Evolutionary conservation across 2,888 invertebrate genomes (phyloP).

Genomic region (Leptarthrus brevirostris): DNA sequence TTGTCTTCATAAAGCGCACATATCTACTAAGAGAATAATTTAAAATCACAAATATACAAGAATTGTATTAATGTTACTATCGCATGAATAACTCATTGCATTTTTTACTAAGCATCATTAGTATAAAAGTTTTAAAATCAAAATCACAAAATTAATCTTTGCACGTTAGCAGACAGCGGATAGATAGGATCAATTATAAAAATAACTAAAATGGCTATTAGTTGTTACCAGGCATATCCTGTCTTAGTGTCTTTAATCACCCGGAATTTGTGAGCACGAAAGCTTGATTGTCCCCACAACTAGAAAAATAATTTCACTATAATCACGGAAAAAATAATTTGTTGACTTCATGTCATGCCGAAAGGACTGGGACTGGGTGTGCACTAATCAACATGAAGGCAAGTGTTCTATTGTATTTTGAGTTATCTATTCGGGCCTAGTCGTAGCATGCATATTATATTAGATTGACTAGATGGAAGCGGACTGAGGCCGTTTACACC

Average conservation of each 20-base stretch:
- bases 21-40: too few species aligned
- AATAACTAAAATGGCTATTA: constrained; percentile 20
- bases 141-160: background rate
- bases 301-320: constrained; percentile 10
- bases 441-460: constrained; percentile 39
- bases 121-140: too few species aligned
- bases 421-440: constrained; percentile 1
- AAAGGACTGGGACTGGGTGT: background rate
- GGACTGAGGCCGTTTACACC: constrained; percentile 23
- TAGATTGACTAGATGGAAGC: constrained; percentile 36
- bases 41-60: too few species aligned
- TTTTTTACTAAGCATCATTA: too few species aligned
- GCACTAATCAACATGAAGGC: constrained; percentile 28
- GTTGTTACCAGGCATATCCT: constrained; percentile 2
- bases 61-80: too few species aligned
- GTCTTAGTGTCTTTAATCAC: constrained; percentile 20
- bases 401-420: constrained; percentile 2
- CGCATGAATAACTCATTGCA: too few species aligned
- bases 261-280: constrained; percentile 14
- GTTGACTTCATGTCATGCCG: constrained; percentile 11
- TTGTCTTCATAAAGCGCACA: too few species aligned
- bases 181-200: constrained; percentile 1
- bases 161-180: background rate
- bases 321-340: constrained; percentile 34
- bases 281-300: constrained; percentile 22